Evolutionary conservation across 2,888 invertebrate genomes (phyloP).

Genomic region (Phyllotreta cruciferae): DNA sequence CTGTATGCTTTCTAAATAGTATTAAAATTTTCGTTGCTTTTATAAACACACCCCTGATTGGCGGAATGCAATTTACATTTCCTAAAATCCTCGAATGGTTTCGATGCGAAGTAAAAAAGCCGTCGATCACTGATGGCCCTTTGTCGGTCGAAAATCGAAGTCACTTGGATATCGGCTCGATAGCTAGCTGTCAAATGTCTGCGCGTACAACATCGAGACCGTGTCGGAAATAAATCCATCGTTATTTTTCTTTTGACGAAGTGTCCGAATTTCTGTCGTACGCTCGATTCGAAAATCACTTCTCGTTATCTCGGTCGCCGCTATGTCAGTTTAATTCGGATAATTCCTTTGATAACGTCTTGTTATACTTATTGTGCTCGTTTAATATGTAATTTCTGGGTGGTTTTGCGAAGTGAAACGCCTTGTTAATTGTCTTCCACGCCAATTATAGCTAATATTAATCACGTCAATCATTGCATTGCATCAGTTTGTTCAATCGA

Average conservation of each 20-base stretch:
- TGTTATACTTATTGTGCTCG: no score
- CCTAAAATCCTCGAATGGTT: constrained; percentile 41
- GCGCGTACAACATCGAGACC: constrained; percentile 27
- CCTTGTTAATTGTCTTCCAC: constrained; percentile 16
- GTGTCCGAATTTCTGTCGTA: background rate
- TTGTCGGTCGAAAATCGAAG: constrained; percentile 36
- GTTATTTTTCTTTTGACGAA: constrained; percentile 12
- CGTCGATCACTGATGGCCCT: constrained; percentile 40
- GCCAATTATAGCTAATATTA: constrained; percentile 18
- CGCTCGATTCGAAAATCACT: no score
- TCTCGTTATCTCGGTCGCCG: no score
- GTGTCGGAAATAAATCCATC: constrained; percentile 32
- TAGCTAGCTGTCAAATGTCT: constrained; percentile 32
- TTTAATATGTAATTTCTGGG: constrained; percentile 7
- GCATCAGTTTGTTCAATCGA: no score
- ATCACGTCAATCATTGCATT: constrained; percentile 26
- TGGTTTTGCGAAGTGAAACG: constrained; percentile 12
- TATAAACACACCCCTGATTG: constrained; percentile 13
- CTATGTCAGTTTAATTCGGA: no score
- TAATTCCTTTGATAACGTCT: no score
- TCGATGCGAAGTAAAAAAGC: constrained; percentile 32
- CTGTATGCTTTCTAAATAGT: background rate
- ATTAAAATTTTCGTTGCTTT: background rate
- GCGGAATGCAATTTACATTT: constrained; percentile 40
- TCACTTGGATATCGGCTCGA: constrained; percentile 23